Percentiles rank a stretch among this genome's conserved stretches.
Evolutionary conservation across 2,888 invertebrate species (phyloP).

Genomic region (Dermolepida albohirtum): DNA sequence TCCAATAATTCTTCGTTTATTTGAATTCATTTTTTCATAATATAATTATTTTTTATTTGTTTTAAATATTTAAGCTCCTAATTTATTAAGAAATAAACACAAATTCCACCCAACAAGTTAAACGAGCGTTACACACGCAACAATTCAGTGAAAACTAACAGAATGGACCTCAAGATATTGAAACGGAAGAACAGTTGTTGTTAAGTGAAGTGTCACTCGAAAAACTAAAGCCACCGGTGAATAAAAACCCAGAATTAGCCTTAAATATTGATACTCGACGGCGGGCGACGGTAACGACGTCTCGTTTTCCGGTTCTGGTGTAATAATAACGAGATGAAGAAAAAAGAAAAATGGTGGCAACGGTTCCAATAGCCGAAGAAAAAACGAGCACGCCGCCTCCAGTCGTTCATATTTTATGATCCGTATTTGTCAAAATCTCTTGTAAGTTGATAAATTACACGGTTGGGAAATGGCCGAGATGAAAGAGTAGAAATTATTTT

Average conservation of each 20-base stretch:
- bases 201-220: slow-evolving; percentile 34
- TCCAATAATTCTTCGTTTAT: slow-evolving; percentile 25
- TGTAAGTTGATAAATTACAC: slow-evolving; percentile 36
- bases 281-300: slow-evolving; percentile 24
- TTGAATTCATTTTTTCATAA: slow-evolving; percentile 11
- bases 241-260: slow-evolving; percentile 40
- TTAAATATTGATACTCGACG: slow-evolving; percentile 30
- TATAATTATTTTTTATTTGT: too few relatives aligned
- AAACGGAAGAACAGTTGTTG: slow-evolving; percentile 43
- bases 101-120: neutral
- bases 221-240: slow-evolving; percentile 13
- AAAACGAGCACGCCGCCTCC: neutral
- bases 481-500: slow-evolving; percentile 34
- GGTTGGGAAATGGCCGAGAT: slow-evolving; percentile 32
- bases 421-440: slow-evolving; percentile 37
- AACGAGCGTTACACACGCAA: slow-evolving; percentile 1
- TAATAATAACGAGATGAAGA: slow-evolving; percentile 31
- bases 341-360: slow-evolving; percentile 20
- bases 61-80: too few relatives aligned
- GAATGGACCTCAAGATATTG: slow-evolving; percentile 32
- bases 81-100: neutral
- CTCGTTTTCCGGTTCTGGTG: slow-evolving; percentile 40
- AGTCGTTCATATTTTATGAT: slow-evolving; percentile 32
- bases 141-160: slow-evolving; percentile 4
- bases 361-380: neutral